Percentiles rank a stretch among this genome's conserved stretches.
Conservation (phyloP, 1,140 invertebrate genomes). For the Aphaenogaster ashmeadi region DNA sequence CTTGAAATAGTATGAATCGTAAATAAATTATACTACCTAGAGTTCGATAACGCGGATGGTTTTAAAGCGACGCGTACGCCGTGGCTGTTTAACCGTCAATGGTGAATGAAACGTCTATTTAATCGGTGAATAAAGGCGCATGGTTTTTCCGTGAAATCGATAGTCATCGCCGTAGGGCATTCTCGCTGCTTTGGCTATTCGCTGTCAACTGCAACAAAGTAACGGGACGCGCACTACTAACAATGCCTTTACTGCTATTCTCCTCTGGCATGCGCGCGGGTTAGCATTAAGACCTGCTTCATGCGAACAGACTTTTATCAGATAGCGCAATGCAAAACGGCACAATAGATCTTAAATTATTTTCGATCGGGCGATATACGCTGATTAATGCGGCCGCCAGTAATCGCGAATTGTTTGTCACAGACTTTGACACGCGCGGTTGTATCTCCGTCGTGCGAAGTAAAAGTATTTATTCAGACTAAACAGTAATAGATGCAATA, state of each 20-base stretch:
- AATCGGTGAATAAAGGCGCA: constrained; percentile 38
- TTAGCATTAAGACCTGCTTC: constrained; percentile 73
- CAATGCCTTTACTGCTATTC: constrained; percentile 70
- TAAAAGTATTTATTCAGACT: constrained; percentile 34
- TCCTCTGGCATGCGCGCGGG: constrained; percentile 45
- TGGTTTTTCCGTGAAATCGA: constrained; percentile 61
- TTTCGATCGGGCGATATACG: constrained; percentile 59
- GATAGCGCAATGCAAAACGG: constrained; percentile 48
- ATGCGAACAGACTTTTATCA: constrained; percentile 62
- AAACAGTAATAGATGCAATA: constrained; percentile 23
- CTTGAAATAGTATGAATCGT: constrained; percentile 7
- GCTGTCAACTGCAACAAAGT: constrained; percentile 75
- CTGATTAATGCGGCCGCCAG: constrained; percentile 52
- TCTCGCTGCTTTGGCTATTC: constrained; percentile 68
- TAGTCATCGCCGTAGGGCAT: constrained; percentile 57
- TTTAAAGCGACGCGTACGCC: background rate
- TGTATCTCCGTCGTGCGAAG: background rate
- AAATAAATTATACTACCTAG: constrained; percentile 5
- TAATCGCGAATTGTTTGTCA: constrained; percentile 57
- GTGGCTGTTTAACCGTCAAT: constrained; percentile 55
- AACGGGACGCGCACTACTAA: constrained; percentile 73
- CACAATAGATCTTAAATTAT: constrained; percentile 63
- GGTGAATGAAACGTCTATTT: constrained; percentile 52
- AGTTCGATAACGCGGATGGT: background rate
- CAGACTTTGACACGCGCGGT: constrained; percentile 24